Evolutionary conservation across 2,888 invertebrate species (phyloP), one percentile per base, ranked within the genome.

Genomic region (Subacronicta megacephala): DNA sequence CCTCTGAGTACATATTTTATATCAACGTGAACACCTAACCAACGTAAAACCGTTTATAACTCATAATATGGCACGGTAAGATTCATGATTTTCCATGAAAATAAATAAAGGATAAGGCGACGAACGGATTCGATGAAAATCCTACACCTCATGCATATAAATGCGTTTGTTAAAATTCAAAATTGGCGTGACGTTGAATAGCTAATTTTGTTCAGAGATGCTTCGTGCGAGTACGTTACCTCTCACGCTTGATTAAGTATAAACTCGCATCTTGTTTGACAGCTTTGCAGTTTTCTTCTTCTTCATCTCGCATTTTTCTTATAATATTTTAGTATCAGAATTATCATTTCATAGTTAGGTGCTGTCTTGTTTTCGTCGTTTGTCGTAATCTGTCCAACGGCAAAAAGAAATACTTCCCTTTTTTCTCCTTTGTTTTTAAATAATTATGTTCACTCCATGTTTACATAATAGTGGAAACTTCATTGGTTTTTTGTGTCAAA

Each of bases 131-230:
- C 81, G 81, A 85, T 85, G 81, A 81, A 80, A 83, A 78, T 74
- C 62, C 69, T 74, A 79, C 77, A 78, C 67, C 70, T 83, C 83
- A 87, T 87, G 87, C 87, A 87, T 87, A 87, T 82, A 85, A 85
- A 87, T 84, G 74, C 68, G 80, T 82, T 78, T 75, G 83, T 85
- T 87, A 81, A 84, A 85, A 80, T 82, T 81, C 80, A 77, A 83
- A 84, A 82, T 80, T 78, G 78, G 31, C 65, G 73, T 70, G 61
- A 71, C 66, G 75, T 70, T 57, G 72, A 68, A 73, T 73, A 57
- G 66, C 59, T 77, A 77, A 82, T 81, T 76, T 77, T 36, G 46
- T 59, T 45, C 17, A 17, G 16, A 29, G 52, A 38, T 42, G 44
- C 36, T 17, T 43, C 15, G 20, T 38, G 38, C 41, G 18, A 47